These are phyloP conservation scores for Yponomeuta plumbellus DNA, from an alignment of 2,888 invertebrate genomes.

Conservation along the genomic window DNA sequence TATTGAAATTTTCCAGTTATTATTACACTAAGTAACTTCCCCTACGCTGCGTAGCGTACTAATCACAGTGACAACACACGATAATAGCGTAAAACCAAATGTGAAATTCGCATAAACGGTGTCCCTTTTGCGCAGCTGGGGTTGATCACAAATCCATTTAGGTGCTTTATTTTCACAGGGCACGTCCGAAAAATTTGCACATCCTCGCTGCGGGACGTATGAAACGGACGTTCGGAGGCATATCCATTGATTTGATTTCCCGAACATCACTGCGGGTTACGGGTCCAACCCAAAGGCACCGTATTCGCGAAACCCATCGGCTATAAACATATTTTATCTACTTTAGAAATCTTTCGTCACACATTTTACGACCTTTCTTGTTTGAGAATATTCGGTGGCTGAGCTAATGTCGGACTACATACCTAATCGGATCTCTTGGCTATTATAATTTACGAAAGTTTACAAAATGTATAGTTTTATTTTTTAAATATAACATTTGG, in stretches of 20 bases:
- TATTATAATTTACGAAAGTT: too few species aligned
- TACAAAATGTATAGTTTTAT: too few species aligned
- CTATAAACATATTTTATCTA: neutral
- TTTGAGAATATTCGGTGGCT: neutral
- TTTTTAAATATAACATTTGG: too few species aligned
- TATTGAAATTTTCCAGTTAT: too few species aligned
- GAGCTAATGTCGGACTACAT: neutral
- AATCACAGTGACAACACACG: too few species aligned
- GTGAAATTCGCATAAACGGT: too few species aligned
- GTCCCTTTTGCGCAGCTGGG: neutral
- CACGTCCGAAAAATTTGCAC: neutral
- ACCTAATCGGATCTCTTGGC: neutral
- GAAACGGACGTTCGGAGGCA: neutral
- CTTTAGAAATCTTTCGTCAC: neutral
- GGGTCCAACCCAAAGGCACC: neutral
- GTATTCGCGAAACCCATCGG: neutral
- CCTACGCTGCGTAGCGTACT: too few species aligned
- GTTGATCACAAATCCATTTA: neutral
- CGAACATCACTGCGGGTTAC: neutral
- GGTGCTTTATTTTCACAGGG: neutral
- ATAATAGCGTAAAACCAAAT: too few species aligned
- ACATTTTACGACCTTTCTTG: neutral
- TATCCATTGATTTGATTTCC: neutral
- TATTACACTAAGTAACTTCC: too few species aligned
- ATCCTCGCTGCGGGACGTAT: neutral